phyloP scores from a whole-genome alignment of 2,888 invertebrate genomes.

The Drosophila engyochracea region DNA sequence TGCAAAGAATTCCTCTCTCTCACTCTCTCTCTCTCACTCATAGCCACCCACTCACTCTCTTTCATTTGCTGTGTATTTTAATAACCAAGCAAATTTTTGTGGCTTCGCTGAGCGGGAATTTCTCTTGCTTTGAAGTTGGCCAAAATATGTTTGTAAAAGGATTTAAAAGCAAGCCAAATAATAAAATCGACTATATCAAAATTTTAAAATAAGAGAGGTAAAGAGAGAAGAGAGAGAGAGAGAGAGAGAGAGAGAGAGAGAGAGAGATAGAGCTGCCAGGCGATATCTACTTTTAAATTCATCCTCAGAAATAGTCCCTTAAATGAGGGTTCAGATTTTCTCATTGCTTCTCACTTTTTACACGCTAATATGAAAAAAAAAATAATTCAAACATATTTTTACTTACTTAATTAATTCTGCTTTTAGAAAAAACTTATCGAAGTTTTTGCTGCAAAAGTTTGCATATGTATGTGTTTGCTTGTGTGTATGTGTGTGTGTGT shows the following conservation, averaged over 20 bases:
- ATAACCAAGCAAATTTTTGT: slow-evolving; percentile 26
- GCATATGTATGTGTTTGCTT: not conserved
- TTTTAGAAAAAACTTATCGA: slow-evolving; percentile 37
- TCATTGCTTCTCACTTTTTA: slow-evolving; percentile 6
- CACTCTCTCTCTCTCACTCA: slow-evolving; percentile 12
- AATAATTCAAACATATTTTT: slow-evolving; percentile 49
- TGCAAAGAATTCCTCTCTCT: slow-evolving; percentile 44
- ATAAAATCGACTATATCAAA: not conserved
- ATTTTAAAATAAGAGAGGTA: not conserved
- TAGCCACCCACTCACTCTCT: not conserved
- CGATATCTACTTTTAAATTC: not conserved
- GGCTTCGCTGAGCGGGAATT: slow-evolving; percentile 13
- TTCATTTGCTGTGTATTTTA: slow-evolving; percentile 7
- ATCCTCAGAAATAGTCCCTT: not conserved
- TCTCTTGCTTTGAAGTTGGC: slow-evolving; percentile 4
- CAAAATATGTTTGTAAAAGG: not conserved
- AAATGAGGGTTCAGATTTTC: not conserved
- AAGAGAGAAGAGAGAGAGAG: not conserved
- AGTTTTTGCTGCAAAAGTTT: slow-evolving; percentile 19
- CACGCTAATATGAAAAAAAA: slow-evolving; percentile 22
- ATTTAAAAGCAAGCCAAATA: not conserved
- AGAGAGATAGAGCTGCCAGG: not conserved
- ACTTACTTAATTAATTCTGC: slow-evolving; percentile 17
- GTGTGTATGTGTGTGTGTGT: not conserved
- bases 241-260: too few species aligned